Evolutionary conservation across 2,113 vertebrate genomes (phyloP).

Genomic region (Puffinus mauretanicus): DNA sequence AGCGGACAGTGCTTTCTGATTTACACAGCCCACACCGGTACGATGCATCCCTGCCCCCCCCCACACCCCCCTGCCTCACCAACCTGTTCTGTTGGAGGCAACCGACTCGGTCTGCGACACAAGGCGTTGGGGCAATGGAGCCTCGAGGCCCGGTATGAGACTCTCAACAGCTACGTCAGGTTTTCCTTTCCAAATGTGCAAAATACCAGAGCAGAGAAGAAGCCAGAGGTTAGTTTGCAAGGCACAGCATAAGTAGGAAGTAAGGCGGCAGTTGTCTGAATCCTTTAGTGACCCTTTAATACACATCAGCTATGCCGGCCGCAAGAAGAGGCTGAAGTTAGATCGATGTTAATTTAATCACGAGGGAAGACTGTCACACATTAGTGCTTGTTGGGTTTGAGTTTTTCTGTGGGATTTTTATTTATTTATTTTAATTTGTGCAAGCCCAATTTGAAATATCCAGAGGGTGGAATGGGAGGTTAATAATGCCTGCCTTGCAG

Average conservation of each 20-base stretch:
- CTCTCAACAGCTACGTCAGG: slow-evolving; percentile 84
- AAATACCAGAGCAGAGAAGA: slow-evolving; percentile 40
- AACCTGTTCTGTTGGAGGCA: slow-evolving; percentile 86
- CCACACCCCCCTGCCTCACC: slow-evolving; percentile 61
- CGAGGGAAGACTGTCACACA: rapidly evolving
- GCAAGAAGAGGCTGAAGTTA: not conserved
- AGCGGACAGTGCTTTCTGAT: not conserved
- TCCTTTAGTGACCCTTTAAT: not conserved
- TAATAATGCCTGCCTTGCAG: not conserved
- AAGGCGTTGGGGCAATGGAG: slow-evolving; percentile 80
- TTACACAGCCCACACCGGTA: not conserved
- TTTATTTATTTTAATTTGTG: not conserved
- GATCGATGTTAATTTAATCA: too few relatives aligned
- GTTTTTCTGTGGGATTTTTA: not conserved
- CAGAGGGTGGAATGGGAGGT: not conserved
- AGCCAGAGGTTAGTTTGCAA: slow-evolving; percentile 47
- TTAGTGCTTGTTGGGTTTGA: not conserved
- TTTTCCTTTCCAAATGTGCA: slow-evolving; percentile 70
- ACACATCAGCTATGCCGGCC: rapidly evolving
- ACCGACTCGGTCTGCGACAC: slow-evolving; percentile 82
- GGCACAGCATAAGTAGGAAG: not conserved
- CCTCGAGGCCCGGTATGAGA: slow-evolving; percentile 91
- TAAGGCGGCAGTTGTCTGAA: not conserved
- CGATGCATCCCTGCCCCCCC: not conserved
- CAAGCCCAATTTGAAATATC: not conserved